Conservation (phyloP, 2,113 vertebrate genomes). For the Theropithecus gelada region DNA sequence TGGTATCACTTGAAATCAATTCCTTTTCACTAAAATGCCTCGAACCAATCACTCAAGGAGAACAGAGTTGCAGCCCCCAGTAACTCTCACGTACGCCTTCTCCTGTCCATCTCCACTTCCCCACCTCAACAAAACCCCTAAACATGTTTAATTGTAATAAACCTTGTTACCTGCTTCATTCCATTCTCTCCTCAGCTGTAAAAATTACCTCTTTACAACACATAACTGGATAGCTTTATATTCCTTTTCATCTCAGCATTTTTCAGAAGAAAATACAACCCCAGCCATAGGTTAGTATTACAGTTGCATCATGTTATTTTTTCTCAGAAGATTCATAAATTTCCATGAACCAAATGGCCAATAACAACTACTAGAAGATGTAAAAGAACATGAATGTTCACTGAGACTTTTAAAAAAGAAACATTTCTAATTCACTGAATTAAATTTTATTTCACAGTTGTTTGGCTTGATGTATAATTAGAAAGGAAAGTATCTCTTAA, state of each 20-base stretch:
- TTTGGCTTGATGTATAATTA: background rate
- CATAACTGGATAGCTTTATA: background rate
- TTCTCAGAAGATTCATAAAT: background rate
- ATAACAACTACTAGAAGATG: background rate
- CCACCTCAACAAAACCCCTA: background rate
- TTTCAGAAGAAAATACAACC: background rate
- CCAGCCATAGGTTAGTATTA: background rate
- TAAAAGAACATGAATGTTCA: background rate
- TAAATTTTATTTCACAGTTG: background rate
- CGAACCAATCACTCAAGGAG: background rate
- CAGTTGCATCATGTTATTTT: no score
- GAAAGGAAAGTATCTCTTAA: background rate
- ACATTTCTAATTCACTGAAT: background rate
- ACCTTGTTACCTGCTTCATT: background rate
- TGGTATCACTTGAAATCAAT: background rate
- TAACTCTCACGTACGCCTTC: fast-evolving
- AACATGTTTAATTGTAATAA: fast-evolving
- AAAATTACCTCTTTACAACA: background rate
- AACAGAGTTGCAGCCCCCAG: no score
- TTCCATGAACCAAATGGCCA: background rate
- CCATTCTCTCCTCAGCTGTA: background rate
- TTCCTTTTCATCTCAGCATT: background rate
- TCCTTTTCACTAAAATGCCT: background rate
- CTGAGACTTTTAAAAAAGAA: background rate
- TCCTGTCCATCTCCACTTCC: background rate